A percentile compares a stretch with the other conserved stretches of the same genome.
Conservation (phyloP, 2,113 vertebrate species). For the Dermatemys mawii region DNA sequence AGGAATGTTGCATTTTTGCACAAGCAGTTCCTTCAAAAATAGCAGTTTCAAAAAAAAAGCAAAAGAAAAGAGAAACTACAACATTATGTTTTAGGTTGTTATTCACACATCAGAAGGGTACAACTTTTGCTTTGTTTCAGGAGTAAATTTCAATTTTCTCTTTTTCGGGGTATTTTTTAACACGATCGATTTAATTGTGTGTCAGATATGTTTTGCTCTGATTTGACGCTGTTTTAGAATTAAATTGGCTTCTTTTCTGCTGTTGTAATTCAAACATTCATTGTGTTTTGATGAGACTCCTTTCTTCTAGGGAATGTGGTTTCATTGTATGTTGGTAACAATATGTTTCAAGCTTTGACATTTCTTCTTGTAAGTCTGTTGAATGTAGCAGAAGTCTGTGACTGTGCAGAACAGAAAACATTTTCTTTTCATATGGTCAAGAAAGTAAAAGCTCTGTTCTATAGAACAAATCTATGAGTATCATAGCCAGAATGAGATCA, state of each 20-base stretch:
- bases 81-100: neutral
- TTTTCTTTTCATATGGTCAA: neutral
- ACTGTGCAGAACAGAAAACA: neutral
- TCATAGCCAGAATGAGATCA: neutral
- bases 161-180: neutral
- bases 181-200: neutral
- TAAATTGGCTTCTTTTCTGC: neutral
- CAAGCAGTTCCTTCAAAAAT: neutral
- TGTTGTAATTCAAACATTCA: neutral
- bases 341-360: constrained; percentile 25
- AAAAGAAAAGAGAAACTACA: neutral
- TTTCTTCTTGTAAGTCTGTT: constrained; percentile 2
- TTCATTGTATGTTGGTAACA: neutral
- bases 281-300: neutral
- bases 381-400: neutral
- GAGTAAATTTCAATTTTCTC: neutral
- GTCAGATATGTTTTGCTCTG: neutral
- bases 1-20: neutral
- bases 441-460: neutral
- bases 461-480: neutral
- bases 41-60: neutral
- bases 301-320: neutral
- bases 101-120: too few relatives aligned
- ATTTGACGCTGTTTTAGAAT: neutral
- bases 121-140: neutral